These are phyloP conservation scores for Melanotaenia parkinsoni DNA, from an alignment of 2,797 vertebrate genomes.

Conservation along the genomic window DNA sequence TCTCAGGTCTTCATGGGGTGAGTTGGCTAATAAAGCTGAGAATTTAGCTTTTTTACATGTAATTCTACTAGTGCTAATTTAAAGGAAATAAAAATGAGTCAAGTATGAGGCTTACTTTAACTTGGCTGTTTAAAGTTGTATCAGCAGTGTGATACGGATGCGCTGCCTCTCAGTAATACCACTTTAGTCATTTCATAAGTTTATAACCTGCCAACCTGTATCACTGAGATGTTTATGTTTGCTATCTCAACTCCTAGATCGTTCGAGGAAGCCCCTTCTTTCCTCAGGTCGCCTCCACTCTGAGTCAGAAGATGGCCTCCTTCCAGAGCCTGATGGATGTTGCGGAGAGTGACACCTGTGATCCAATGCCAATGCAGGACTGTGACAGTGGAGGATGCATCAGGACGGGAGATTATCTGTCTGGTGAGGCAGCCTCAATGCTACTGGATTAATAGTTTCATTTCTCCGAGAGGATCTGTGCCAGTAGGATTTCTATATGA, in stretches of 20 bases:
- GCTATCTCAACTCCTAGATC: slow-evolving; percentile 63
- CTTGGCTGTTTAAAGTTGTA: slow-evolving; percentile 2
- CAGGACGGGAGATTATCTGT: slow-evolving; percentile 73
- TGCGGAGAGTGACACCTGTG: slow-evolving; percentile 70
- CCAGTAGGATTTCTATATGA: slow-evolving; percentile 60
- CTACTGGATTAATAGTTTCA: slow-evolving; percentile 68
- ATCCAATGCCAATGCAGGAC: slow-evolving; percentile 58
- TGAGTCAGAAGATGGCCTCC: slow-evolving; percentile 84
- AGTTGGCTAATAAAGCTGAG: slow-evolving; percentile 1
- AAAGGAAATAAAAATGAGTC: background rate
- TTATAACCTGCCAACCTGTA: slow-evolving; percentile 49
- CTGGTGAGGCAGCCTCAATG: slow-evolving; percentile 73
- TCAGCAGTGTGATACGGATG: slow-evolving; percentile 28
- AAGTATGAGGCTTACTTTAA: background rate
- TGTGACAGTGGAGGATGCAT: slow-evolving; percentile 58
- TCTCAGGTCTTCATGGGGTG: slow-evolving; percentile 9
- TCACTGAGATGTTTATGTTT: slow-evolving; percentile 56
- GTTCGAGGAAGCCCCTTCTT: slow-evolving; percentile 68
- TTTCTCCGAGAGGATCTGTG: slow-evolving; percentile 52
- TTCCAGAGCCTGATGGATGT: slow-evolving; percentile 82
- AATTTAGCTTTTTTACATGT: background rate
- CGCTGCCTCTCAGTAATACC: slow-evolving; percentile 31
- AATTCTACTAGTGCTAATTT: background rate
- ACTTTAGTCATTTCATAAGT: slow-evolving; percentile 50
- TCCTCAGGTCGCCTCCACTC: slow-evolving; percentile 67